Conservation (phyloP, 2,888 invertebrate genomes). For the Aporophyla nigra region DNA sequence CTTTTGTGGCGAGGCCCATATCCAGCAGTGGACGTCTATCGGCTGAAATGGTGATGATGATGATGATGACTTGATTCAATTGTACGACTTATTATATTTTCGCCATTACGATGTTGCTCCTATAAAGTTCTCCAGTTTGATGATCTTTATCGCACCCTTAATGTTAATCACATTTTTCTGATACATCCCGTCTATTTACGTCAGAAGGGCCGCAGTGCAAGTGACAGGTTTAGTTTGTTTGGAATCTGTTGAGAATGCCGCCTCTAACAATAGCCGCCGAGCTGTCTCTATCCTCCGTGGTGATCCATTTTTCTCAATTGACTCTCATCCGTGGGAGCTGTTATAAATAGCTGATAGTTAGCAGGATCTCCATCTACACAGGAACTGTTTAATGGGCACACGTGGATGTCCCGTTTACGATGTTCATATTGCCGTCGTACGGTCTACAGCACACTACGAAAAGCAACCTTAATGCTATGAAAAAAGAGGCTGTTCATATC, state of each 20-base stretch:
- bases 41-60: no score
- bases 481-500: not conserved
- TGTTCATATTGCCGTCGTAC: conserved; percentile 14
- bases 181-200: not conserved
- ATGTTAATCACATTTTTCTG: no score
- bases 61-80: no score
- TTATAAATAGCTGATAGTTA: conserved; percentile 47
- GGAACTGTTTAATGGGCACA: conserved; percentile 32
- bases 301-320: conserved; percentile 59
- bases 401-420: conserved; percentile 47
- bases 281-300: not conserved
- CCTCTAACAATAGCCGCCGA: not conserved
- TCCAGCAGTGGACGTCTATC: no score
- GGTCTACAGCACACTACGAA: not conserved
- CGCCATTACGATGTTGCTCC: no score
- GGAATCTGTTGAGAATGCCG: not conserved
- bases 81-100: no score
- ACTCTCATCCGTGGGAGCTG: conserved; percentile 31
- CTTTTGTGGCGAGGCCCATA: no score
- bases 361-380: conserved; percentile 33
- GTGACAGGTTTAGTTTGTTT: not conserved
- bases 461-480: not conserved
- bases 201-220: not conserved
- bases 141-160: no score
- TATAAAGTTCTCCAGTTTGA: no score